These are phyloP conservation scores for Pristiophorus japonicus DNA, from an alignment of 2,113 vertebrate species.

Conservation along the genomic window DNA sequence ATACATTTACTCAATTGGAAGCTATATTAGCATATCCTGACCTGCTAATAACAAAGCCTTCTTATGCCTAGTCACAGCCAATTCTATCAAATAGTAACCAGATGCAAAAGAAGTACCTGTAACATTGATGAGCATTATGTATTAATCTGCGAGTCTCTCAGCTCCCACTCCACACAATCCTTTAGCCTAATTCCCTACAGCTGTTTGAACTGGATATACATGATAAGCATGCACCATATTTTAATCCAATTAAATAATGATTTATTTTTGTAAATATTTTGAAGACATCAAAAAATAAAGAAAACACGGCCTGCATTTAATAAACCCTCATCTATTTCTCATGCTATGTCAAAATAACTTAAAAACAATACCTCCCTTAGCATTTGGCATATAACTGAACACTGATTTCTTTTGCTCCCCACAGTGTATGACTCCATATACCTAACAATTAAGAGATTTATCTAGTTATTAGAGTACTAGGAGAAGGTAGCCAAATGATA, in stretches of 20 bases:
- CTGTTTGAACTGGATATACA: neutral
- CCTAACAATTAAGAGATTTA: slow-evolving; percentile 33
- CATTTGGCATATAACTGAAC: slow-evolving; percentile 32
- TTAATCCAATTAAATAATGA: slow-evolving; percentile 35
- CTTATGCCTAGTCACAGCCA: neutral
- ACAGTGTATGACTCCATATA: slow-evolving; percentile 24
- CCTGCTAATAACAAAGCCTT: neutral
- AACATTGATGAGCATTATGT: neutral
- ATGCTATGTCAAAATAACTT: slow-evolving; percentile 24
- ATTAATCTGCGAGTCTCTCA: neutral
- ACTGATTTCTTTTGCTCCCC: slow-evolving; percentile 7
- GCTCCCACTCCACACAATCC: neutral
- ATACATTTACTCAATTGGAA: neutral
- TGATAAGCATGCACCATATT: slow-evolving; percentile 26
- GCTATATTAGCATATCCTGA: neutral
- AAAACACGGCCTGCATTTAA: neutral
- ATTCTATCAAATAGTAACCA: slow-evolving; percentile 5
- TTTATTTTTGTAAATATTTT: slow-evolving; percentile 33
- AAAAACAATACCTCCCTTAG: slow-evolving; percentile 17
- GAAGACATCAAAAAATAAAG: slow-evolving; percentile 10
- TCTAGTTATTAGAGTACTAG: slow-evolving; percentile 28
- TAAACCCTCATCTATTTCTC: slow-evolving; percentile 29
- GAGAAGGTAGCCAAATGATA: slow-evolving; percentile 16
- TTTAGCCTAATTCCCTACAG: neutral
- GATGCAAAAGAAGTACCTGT: neutral